phyloP scores from a whole-genome alignment of 2,888 invertebrate genomes.

The Polyploca ridens region DNA sequence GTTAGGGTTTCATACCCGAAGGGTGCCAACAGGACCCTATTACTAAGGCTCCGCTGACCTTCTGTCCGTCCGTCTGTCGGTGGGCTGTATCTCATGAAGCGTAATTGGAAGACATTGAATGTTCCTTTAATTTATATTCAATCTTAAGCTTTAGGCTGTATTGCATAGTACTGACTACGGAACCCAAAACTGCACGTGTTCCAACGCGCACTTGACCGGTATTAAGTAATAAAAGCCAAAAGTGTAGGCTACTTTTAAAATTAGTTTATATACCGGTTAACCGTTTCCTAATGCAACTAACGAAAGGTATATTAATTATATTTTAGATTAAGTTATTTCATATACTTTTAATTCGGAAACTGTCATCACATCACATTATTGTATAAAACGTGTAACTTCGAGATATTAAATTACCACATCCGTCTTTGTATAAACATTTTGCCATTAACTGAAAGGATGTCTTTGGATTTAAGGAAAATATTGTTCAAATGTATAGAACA shows the following conservation, averaged over 20 bases:
- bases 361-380: background rate
- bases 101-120: too few species aligned
- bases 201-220: too few species aligned
- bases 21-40: too few species aligned
- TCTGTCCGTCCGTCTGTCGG: too few species aligned
- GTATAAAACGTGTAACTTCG: background rate
- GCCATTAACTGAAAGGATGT: background rate
- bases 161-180: too few species aligned
- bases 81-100: too few species aligned
- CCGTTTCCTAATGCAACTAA: conserved; percentile 6
- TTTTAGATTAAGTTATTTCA: background rate
- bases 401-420: background rate
- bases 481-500: conserved; percentile 22
- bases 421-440: background rate
- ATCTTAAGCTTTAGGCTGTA: too few species aligned
- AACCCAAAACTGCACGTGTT: too few species aligned
- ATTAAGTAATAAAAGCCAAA: background rate
- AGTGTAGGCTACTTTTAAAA: background rate
- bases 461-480: background rate
- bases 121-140: too few species aligned
- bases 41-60: too few species aligned
- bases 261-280: background rate
- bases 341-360: too few species aligned
- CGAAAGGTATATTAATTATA: background rate
- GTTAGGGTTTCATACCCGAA: too few species aligned